phyloP scores from a whole-genome alignment of 2,797 vertebrate species.

The Macropodus opercularis region DNA sequence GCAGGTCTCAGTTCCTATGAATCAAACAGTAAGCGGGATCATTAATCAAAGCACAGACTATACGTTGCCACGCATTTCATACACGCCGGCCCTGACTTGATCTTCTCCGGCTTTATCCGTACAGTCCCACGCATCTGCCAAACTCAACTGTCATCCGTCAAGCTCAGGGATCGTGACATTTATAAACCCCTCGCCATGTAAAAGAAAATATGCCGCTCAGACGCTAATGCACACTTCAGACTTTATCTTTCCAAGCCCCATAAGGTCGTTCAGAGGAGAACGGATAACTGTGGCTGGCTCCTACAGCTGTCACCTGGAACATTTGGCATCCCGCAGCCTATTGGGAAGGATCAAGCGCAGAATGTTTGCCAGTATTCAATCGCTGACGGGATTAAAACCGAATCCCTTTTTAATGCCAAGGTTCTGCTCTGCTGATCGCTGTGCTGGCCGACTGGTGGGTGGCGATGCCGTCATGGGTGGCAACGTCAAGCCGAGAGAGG shows the following conservation, averaged over 20 bases:
- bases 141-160: conserved; percentile 33
- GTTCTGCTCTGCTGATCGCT: conserved; percentile 57
- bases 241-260: conserved; percentile 36
- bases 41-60: conserved; percentile 8
- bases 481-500: conserved; percentile 39
- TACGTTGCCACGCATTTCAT: conserved; percentile 4
- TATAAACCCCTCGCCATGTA: conserved; percentile 38
- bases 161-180: conserved; percentile 28
- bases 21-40: conserved; percentile 10
- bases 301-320: conserved; percentile 71
- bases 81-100: conserved; percentile 34
- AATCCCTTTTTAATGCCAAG: conserved; percentile 67
- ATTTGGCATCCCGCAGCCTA: conserved; percentile 55
- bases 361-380: conserved; percentile 63
- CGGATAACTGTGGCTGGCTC: conserved; percentile 14
- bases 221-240: conserved; percentile 35
- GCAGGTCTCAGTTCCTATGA: not conserved
- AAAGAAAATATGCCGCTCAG: conserved; percentile 40
- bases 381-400: conserved; percentile 67
- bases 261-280: conserved; percentile 57
- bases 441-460: conserved; percentile 26
- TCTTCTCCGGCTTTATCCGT: conserved; percentile 21
- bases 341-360: conserved; percentile 33
- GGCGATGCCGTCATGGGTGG: conserved; percentile 31
- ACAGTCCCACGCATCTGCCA: conserved; percentile 19